A percentile compares a stretch with the other conserved stretches of the same genome.
These are phyloP conservation scores for Delia radicum DNA, from an alignment of 1,140 invertebrate species.

Conservation along the genomic window DNA sequence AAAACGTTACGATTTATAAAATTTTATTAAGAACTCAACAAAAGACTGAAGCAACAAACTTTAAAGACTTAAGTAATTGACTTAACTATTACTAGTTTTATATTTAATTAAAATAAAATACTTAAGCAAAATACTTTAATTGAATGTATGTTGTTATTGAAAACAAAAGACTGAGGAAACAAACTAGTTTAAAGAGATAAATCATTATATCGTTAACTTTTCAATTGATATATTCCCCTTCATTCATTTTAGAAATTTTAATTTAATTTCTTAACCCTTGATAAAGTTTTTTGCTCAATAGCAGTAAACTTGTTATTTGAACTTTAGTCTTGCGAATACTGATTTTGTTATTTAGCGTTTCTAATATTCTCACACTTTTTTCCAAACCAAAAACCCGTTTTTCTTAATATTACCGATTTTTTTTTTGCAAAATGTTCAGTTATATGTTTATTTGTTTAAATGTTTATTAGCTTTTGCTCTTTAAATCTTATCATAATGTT, in stretches of 20 bases:
- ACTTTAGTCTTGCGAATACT: background rate
- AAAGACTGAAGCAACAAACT: slow-evolving; percentile 20
- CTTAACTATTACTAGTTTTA: no score
- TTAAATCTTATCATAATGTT: background rate
- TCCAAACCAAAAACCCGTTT: background rate
- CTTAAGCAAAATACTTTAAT: background rate
- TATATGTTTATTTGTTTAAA: background rate
- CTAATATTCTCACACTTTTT: background rate
- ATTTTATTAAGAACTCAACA: background rate
- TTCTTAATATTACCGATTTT: background rate
- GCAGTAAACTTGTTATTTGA: background rate
- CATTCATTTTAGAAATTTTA: no score
- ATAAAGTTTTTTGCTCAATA: no score
- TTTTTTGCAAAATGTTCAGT: background rate
- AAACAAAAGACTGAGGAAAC: no score
- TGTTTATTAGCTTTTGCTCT: background rate
- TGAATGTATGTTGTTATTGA: no score
- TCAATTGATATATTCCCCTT: no score
- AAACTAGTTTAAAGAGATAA: no score
- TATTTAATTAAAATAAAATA: no score
- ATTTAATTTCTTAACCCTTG: no score
- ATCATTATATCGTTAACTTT: no score
- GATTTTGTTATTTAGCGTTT: background rate
- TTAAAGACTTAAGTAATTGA: no score
- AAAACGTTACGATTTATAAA: no score